Evolutionary conservation across 2,888 invertebrate genomes (phyloP).

Genomic region (Carpatolechia fugitivella): DNA sequence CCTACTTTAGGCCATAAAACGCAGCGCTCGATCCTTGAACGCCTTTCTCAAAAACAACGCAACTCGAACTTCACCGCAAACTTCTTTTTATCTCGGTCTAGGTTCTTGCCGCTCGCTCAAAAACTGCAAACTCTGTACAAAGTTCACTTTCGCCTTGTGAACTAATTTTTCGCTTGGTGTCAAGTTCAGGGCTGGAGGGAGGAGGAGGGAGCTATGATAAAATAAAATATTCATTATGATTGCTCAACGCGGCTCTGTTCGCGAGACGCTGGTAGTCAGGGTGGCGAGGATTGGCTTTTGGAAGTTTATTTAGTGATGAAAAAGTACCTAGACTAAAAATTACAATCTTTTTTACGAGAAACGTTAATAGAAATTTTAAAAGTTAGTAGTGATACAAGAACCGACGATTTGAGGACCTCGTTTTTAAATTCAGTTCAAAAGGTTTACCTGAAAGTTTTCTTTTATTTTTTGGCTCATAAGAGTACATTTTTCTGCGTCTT

Average conservation of each 20-base stretch:
- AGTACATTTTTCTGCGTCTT: too few species aligned
- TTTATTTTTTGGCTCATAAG: too few species aligned
- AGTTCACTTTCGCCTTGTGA: constrained; percentile 78
- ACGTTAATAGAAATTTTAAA: too few species aligned
- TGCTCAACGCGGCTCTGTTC: constrained; percentile 70
- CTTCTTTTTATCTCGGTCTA: constrained; percentile 74
- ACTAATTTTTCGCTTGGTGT: constrained; percentile 78
- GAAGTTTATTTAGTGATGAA: neutral
- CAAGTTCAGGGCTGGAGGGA: constrained; percentile 70
- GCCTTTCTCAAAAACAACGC: neutral
- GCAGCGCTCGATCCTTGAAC: neutral
- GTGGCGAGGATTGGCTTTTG: constrained; percentile 39
- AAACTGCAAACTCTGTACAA: constrained; percentile 76
- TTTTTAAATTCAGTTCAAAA: too few species aligned
- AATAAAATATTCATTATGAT: constrained; percentile 80
- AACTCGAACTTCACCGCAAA: constrained; percentile 28
- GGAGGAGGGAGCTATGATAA: constrained; percentile 62
- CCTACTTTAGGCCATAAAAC: neutral
- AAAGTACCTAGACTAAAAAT: too few species aligned
- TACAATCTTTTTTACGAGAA: too few species aligned
- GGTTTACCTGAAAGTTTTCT: too few species aligned
- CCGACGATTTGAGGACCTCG: too few species aligned
- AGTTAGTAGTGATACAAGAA: too few species aligned
- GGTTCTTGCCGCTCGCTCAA: constrained; percentile 54
- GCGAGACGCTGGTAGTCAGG: constrained; percentile 48